Evolutionary conservation across 1,140 invertebrate species (phyloP).

Genomic region (Magallana ariakensis): DNA sequence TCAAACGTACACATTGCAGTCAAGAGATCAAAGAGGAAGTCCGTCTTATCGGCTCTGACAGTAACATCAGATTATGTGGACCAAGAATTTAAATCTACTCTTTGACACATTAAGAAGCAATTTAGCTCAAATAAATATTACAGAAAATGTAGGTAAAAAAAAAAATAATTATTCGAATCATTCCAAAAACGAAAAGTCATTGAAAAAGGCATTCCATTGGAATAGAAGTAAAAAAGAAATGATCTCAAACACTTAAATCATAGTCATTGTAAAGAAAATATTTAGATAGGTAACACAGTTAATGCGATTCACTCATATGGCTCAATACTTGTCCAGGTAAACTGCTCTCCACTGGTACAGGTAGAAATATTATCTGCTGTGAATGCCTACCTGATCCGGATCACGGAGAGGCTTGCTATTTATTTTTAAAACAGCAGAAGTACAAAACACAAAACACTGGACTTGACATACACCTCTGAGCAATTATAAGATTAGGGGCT

Average conservation of each 20-base stretch:
- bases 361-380: background rate
- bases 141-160: background rate
- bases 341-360: background rate
- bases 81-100: background rate
- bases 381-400: slow-evolving; percentile 3
- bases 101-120: background rate
- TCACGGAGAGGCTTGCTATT: slow-evolving; percentile 2
- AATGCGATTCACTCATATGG: background rate
- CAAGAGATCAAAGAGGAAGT: background rate
- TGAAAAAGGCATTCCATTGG: background rate
- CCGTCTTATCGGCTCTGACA: background rate
- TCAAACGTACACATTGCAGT: slow-evolving; percentile 7
- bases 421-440: slow-evolving; percentile 37
- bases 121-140: background rate
- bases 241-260: background rate
- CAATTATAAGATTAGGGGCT: slow-evolving; percentile 9
- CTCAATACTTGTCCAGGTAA: background rate
- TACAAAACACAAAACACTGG: slow-evolving; percentile 24
- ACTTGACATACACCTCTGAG: slow-evolving; percentile 33
- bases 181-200: background rate
- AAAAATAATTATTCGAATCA: background rate
- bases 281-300: slow-evolving; percentile 1
- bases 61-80: background rate
- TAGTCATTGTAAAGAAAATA: slow-evolving; percentile 8
- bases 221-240: background rate